These are phyloP conservation scores for Balanococcus diminutus DNA, from an alignment of 2,888 invertebrate species.

Conservation along the genomic window DNA sequence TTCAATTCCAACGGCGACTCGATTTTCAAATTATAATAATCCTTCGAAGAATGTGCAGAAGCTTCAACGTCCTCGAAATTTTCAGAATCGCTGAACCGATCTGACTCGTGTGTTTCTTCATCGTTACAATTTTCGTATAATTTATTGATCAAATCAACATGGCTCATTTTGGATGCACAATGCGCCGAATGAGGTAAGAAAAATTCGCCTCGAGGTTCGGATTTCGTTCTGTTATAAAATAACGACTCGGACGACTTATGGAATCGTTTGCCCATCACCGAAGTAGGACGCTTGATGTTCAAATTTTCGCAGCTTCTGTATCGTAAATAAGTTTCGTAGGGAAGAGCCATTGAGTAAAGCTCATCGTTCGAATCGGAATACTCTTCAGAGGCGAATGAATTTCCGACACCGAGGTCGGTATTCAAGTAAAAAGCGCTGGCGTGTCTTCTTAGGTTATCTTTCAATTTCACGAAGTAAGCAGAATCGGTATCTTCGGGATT, in stretches of 20 bases:
- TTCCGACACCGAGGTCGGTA: background rate
- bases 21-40: background rate
- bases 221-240: background rate
- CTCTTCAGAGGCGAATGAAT: background rate
- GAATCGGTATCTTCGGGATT: background rate
- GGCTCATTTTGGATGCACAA: background rate
- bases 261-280: background rate
- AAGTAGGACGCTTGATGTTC: background rate
- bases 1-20: too few relatives aligned
- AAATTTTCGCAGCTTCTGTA: constrained; percentile 46
- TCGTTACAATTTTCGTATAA: background rate
- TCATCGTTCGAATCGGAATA: background rate
- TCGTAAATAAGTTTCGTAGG: background rate
- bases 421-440: constrained; percentile 31
- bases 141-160: background rate
- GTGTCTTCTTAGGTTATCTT: constrained; percentile 26
- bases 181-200: background rate
- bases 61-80: background rate
- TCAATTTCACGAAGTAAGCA: background rate
- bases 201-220: background rate
- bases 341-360: background rate
- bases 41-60: background rate
- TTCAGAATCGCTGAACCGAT: background rate
- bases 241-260: constrained; percentile 28
- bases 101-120: background rate